Evolutionary conservation across 2,797 vertebrate genomes (phyloP).

Genomic region (Brotula barbata): DNA sequence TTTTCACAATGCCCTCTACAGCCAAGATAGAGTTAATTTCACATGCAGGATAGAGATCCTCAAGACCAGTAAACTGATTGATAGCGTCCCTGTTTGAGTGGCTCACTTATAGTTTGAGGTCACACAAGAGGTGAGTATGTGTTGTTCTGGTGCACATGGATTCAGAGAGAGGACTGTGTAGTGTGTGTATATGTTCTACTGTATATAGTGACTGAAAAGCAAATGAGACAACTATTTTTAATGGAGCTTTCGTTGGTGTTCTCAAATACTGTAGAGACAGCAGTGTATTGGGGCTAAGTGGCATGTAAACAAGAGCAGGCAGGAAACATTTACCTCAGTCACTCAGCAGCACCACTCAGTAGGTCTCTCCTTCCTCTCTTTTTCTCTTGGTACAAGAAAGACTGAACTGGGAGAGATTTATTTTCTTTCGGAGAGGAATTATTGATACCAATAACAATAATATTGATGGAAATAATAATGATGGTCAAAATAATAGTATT

Average conservation of each 20-base stretch:
- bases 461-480: constrained; percentile 45
- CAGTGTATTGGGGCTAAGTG: constrained; percentile 10
- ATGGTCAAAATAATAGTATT: constrained; percentile 74
- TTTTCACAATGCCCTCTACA: no score
- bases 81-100: no score
- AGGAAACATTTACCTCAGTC: constrained; percentile 67
- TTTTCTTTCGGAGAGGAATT: constrained; percentile 52
- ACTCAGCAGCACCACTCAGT: constrained; percentile 39
- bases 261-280: background rate
- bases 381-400: constrained; percentile 39
- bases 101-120: no score
- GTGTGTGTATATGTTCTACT: no score
- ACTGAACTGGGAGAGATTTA: constrained; percentile 44
- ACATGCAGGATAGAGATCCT: no score
- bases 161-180: no score
- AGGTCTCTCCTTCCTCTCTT: constrained; percentile 6
- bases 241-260: background rate
- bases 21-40: no score
- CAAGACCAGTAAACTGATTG: no score
- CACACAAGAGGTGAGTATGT: no score
- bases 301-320: constrained; percentile 24
- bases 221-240: no score
- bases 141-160: no score
- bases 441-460: constrained; percentile 60
- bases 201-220: no score